Conservation (phyloP, 2,797 vertebrate genomes). For the Notoglanidium macrostoma region DNA sequence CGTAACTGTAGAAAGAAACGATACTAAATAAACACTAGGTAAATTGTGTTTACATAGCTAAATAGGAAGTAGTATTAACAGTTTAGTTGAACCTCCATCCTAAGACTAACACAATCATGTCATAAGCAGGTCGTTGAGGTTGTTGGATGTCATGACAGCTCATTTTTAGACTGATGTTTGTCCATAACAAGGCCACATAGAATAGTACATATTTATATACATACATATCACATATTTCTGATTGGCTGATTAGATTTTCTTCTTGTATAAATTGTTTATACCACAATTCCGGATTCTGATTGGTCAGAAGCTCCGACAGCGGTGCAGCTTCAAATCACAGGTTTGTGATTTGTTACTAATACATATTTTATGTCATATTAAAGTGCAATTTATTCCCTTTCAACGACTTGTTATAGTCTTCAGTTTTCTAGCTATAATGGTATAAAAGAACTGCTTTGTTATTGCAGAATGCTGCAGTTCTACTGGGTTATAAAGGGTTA, state of each 20-base stretch:
- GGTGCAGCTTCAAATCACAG: not conserved
- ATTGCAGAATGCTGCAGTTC: no score
- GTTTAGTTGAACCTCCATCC: not conserved
- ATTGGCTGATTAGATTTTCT: not conserved
- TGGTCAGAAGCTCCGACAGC: not conserved
- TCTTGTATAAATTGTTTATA: not conserved
- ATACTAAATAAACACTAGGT: not conserved
- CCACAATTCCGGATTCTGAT: not conserved
- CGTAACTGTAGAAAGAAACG: not conserved
- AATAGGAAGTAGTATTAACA: not conserved
- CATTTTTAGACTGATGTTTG: not conserved
- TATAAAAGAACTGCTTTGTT: no score
- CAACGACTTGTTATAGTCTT: no score
- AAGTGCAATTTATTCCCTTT: no score
- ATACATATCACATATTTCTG: not conserved
- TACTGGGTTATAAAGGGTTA: no score
- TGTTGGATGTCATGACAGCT: not conserved
- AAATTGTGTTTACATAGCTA: not conserved
- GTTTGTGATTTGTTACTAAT: no score
- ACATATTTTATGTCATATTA: no score
- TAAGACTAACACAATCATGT: not conserved
- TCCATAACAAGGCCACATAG: not conserved
- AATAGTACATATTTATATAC: not conserved
- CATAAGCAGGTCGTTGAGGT: not conserved
- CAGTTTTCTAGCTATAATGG: no score